Conservation (phyloP, 2,113 vertebrate genomes). For the Sapayoa aenigma region DNA sequence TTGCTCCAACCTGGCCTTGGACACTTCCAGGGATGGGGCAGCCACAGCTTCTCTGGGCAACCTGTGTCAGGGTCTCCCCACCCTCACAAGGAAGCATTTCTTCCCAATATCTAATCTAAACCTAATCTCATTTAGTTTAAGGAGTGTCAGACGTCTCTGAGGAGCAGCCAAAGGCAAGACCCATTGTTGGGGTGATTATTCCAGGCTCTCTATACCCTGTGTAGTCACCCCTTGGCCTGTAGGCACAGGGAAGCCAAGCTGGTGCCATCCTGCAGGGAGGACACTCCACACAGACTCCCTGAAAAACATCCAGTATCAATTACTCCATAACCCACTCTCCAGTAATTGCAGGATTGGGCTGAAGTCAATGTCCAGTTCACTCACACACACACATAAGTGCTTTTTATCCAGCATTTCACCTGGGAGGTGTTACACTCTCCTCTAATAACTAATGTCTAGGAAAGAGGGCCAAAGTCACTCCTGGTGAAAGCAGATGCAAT, state of each 20-base stretch:
- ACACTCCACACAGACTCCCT: not conserved
- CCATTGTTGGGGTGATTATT: not conserved
- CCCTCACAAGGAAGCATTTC: not conserved
- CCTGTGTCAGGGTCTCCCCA: not conserved
- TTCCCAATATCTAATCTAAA: not conserved
- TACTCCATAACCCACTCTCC: not conserved
- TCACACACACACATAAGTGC: not conserved
- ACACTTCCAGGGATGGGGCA: not conserved
- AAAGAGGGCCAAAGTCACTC: constrained; percentile 56
- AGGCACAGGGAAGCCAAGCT: not conserved
- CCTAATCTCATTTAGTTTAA: not conserved
- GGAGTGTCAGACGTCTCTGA: not conserved
- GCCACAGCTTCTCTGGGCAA: too few species aligned
- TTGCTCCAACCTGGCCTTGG: not conserved
- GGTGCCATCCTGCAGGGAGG: not conserved
- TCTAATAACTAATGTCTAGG: not conserved
- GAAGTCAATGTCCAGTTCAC: not conserved
- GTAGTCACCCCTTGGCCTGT: not conserved
- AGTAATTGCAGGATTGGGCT: constrained; percentile 41
- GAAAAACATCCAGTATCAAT: not conserved
- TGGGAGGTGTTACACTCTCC: constrained; percentile 1
- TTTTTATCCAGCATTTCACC: not conserved
- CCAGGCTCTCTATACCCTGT: not conserved
- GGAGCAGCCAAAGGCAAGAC: not conserved
- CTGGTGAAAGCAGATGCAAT: constrained; percentile 53